Conservation (phyloP, 2,797 vertebrate species). For the Salarias fasciatus region DNA sequence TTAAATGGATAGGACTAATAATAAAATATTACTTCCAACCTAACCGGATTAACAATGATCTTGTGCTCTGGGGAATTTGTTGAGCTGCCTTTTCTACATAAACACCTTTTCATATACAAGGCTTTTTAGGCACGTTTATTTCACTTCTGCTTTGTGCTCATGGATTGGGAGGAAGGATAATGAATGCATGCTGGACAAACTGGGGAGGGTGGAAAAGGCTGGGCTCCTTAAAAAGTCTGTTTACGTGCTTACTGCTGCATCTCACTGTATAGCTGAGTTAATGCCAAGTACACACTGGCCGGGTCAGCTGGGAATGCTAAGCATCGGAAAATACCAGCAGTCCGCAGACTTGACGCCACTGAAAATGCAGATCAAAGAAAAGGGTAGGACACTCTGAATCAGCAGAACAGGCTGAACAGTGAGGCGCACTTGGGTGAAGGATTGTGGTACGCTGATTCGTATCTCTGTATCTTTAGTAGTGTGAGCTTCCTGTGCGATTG, state of each 20-base stretch:
- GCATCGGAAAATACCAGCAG: constrained; percentile 33
- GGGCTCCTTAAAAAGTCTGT: constrained; percentile 54
- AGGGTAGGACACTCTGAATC: constrained; percentile 31
- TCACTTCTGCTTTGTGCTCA: constrained; percentile 49
- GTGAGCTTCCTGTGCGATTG: not conserved
- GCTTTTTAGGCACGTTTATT: constrained; percentile 66
- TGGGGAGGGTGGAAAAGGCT: constrained; percentile 31
- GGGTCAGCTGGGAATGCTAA: constrained; percentile 45
- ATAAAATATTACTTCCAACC: constrained; percentile 77
- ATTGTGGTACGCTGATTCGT: constrained; percentile 17
- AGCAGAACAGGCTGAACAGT: constrained; percentile 13
- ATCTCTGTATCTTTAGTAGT: not conserved
- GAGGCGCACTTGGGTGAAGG: constrained; percentile 1
- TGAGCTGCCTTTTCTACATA: constrained; percentile 65
- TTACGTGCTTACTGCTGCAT: constrained; percentile 58
- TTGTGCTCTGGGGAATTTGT: constrained; percentile 68
- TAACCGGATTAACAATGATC: constrained; percentile 80
- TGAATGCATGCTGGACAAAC: constrained; percentile 53
- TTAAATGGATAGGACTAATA: constrained; percentile 80
- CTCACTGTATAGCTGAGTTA: constrained; percentile 58
- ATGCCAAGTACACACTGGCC: constrained; percentile 35
- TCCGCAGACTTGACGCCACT: constrained; percentile 22
- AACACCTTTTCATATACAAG: constrained; percentile 61
- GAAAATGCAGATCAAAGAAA: constrained; percentile 53
- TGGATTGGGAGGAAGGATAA: constrained; percentile 41